These are phyloP conservation scores for Leptobrachium ailaonicum DNA, from an alignment of 2,113 vertebrate genomes.

Conservation along the genomic window DNA sequence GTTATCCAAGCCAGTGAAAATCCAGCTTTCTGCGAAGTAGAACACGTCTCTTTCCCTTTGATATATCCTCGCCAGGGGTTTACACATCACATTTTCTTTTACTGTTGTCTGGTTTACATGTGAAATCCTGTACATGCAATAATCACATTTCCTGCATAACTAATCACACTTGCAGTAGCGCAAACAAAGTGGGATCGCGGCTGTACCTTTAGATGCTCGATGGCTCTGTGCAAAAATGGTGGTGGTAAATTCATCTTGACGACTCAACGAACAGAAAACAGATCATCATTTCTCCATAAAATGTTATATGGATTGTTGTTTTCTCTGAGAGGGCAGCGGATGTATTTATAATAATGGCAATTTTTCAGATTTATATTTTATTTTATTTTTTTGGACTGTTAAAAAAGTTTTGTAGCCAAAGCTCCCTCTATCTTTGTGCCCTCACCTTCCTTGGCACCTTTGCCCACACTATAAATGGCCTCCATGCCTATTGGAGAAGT, in stretches of 20 bases:
- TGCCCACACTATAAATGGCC: too few relatives aligned
- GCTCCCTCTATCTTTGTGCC: too few relatives aligned
- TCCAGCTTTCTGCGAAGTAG: constrained; percentile 36
- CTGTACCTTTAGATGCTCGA: not conserved
- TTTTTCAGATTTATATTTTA: too few relatives aligned
- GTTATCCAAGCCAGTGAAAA: constrained; percentile 43
- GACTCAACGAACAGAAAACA: too few relatives aligned
- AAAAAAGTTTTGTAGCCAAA: too few relatives aligned
- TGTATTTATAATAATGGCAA: too few relatives aligned
- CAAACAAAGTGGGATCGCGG: not conserved
- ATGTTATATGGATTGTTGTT: too few relatives aligned
- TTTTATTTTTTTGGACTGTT: too few relatives aligned
- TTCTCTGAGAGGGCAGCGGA: too few relatives aligned
- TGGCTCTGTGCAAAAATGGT: not conserved
- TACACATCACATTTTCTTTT: constrained; percentile 38
- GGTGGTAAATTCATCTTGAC: not conserved
- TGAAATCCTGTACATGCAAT: constrained; percentile 34
- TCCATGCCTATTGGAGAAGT: too few relatives aligned
- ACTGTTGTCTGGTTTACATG: constrained; percentile 30
- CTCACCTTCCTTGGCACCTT: too few relatives aligned
- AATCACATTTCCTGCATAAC: constrained; percentile 45
- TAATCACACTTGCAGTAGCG: constrained; percentile 23
- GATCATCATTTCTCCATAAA: too few relatives aligned
- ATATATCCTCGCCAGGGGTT: constrained; percentile 44
- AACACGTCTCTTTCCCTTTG: constrained; percentile 45